Evolutionary conservation across 2,113 vertebrate species (phyloP), one percentile per base, ranked within the genome.

Genomic region (Oophaga pumilio): DNA sequence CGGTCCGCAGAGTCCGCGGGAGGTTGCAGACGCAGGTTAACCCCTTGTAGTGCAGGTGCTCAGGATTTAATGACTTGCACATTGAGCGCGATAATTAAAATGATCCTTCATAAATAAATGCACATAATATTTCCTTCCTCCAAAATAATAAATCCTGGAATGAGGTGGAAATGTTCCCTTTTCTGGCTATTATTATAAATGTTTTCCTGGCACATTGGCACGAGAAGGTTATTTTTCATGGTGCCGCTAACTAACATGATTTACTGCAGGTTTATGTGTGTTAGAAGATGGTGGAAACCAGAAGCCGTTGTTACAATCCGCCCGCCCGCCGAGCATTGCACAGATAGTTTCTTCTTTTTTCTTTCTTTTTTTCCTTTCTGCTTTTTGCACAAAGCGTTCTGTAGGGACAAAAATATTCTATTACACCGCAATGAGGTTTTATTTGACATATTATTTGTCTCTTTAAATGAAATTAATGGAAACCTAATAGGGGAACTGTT

Each of bases 61-160:
- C 7, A 18, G 6, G 20, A 79, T 0, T 17, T 28, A 79, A 57
- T 59, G 24, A 57, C 24, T 57, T 56, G 53, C 53, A 57, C 76
- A 57, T 56, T 57, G n/a, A 57, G 13, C 24, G 4, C 10, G 22
- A 56, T 20, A 77, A 77, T 77, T 77, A 77, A 53, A 77, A 53
- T n/a, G 0, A 74, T 20, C 50, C 22, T 26, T 53, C 22, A 77
- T 7, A 77, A 76, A 76, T 81, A 81, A 33, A 81, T 81, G 57
- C 33, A 62, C 9, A 20, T 33, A 14, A 43, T 60, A 62, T 64
- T 82, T 82, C 79, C 79, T 82, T 82, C 59, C 79, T 49, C 6
- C 33, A 18, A 15, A 33, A 82, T 64, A 33, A 64, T 15, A 50
- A 28, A 15, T 43, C 57, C 76, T 6, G 57, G 79, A 33, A n/a